Evolutionary conservation across 2,113 vertebrate genomes (phyloP).

Genomic region (Apistogramma diplotaenia): DNA sequence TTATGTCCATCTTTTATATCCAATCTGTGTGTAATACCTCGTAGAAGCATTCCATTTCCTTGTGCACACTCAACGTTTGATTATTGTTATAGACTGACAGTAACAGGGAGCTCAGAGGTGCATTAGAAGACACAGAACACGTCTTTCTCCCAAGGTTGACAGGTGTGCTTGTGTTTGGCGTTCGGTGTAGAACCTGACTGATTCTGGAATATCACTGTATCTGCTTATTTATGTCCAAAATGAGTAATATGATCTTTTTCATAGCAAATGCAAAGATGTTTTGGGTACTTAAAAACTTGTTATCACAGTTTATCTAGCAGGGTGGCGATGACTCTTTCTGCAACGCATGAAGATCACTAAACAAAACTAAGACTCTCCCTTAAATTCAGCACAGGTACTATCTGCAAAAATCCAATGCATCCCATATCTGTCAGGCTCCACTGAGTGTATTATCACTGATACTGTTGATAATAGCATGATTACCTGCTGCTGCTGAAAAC

Average conservation of each 20-base stretch:
- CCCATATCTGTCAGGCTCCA: neutral
- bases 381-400: no score
- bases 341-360: neutral
- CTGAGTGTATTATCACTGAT: neutral
- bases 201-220: rapidly evolving
- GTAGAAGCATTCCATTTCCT: neutral
- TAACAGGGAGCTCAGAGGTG: neutral
- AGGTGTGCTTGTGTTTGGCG: neutral
- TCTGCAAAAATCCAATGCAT: neutral
- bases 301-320: neutral
- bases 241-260: neutral
- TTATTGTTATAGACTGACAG: no score
- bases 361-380: no score
- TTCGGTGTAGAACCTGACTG: neutral
- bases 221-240: neutral
- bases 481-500: neutral
- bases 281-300: neutral
- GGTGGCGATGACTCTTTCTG: neutral
- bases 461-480: neutral
- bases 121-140: neutral
- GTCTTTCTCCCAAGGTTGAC: neutral
- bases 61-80: no score
- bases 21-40: neutral
- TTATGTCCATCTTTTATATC: neutral
- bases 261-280: neutral